Percentiles rank a stretch among this genome's conserved stretches.
These are phyloP conservation scores for Sebastes minor DNA, from an alignment of 2,797 vertebrate species.

Conservation along the genomic window DNA sequence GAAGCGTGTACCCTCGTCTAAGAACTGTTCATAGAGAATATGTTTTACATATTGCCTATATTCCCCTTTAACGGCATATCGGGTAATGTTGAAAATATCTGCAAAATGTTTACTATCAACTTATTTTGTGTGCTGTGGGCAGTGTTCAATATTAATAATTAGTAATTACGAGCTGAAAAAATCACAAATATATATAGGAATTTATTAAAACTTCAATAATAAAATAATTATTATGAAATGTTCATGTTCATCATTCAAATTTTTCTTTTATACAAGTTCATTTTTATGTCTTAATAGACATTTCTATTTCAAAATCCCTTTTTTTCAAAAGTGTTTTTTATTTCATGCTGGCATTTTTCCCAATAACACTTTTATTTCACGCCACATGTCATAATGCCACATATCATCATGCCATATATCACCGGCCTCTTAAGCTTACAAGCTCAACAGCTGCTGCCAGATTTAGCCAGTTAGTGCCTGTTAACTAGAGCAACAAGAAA, in stretches of 20 bases:
- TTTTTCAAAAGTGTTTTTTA: too few species aligned
- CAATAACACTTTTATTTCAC: too few species aligned
- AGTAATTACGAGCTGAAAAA: too few species aligned
- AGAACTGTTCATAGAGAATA: not conserved
- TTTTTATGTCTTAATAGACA: too few species aligned
- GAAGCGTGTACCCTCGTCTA: not conserved
- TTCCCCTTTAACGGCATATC: not conserved
- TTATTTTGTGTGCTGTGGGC: not conserved
- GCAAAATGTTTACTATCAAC: too few species aligned
- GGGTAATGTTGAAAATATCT: not conserved
- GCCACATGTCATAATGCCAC: not conserved
- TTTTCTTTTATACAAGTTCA: too few species aligned
- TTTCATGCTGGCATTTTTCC: too few species aligned
- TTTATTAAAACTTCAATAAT: not conserved
- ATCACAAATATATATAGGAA: too few species aligned
- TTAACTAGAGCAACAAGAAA: not conserved
- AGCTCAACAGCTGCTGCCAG: too few species aligned
- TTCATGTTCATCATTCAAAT: too few species aligned
- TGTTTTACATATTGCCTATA: not conserved
- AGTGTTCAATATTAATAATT: not conserved
- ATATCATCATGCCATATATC: not conserved
- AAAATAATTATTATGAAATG: not conserved
- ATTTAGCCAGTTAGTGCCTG: not conserved
- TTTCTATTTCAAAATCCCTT: too few species aligned
- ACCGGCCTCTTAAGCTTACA: not conserved